Percentiles rank a stretch among this genome's conserved stretches.
Evolutionary conservation across 2,113 vertebrate species (phyloP).

Genomic region (Erythrocebus patas): DNA sequence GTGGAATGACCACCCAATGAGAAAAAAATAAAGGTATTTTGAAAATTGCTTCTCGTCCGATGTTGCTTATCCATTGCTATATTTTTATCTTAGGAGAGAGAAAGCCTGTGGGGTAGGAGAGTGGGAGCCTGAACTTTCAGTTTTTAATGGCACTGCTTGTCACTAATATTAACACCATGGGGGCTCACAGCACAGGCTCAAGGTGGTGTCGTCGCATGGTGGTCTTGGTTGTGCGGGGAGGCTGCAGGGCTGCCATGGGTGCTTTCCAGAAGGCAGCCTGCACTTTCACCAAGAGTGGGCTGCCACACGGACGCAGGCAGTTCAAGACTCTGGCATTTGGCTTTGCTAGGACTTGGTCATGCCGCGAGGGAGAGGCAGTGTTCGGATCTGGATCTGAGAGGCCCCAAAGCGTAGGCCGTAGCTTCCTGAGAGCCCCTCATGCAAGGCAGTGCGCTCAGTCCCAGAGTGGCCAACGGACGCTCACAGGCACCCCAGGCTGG

Average conservation of each 20-base stretch:
- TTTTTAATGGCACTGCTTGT: rapidly evolving
- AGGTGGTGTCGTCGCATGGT: rapidly evolving
- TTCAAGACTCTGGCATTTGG: neutral
- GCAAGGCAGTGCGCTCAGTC: too few relatives aligned
- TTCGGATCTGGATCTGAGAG: neutral
- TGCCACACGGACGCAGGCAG: rapidly evolving
- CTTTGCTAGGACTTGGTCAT: neutral
- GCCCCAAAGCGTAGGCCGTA: neutral
- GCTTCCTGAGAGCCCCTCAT: too few relatives aligned
- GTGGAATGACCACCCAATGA: neutral
- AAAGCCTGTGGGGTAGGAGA: neutral
- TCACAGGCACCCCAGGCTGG: rapidly evolving
- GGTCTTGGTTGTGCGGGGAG: too few relatives aligned
- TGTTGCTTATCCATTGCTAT: neutral
- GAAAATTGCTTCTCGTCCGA: neutral
- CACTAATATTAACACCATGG: too few relatives aligned
- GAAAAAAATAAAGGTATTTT: neutral
- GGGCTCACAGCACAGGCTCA: neutral
- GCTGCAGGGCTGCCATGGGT: too few relatives aligned
- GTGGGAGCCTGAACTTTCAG: rapidly evolving
- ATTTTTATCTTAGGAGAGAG: neutral
- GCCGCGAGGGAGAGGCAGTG: rapidly evolving
- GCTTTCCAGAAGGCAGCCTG: neutral
- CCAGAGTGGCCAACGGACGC: rapidly evolving
- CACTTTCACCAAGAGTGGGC: too few relatives aligned